These are phyloP conservation scores for Colinus virginianus DNA, from an alignment of 2,113 vertebrate species.

Conservation along the genomic window DNA sequence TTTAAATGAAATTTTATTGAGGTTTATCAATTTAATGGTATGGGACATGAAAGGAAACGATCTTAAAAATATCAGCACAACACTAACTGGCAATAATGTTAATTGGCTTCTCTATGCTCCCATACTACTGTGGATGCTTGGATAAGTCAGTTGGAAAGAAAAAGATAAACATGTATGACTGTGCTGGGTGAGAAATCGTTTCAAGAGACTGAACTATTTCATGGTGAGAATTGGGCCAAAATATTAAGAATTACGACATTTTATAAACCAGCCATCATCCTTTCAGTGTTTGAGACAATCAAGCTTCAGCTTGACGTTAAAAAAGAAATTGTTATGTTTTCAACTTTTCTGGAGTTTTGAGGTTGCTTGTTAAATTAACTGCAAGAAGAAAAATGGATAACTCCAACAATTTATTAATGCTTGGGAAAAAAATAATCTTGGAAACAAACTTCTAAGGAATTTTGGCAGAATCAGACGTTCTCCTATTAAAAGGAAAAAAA, in stretches of 20 bases:
- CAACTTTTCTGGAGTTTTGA: not conserved
- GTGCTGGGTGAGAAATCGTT: not conserved
- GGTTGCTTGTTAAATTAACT: not conserved
- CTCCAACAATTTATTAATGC: not conserved
- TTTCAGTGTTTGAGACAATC: not conserved
- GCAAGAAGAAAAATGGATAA: not conserved
- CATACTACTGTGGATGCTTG: not conserved
- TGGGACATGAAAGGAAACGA: constrained; percentile 13
- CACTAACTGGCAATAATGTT: not conserved
- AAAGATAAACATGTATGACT: not conserved
- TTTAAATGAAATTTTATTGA: constrained; percentile 38
- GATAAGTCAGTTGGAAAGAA: not conserved
- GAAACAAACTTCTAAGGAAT: not conserved
- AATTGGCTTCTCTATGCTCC: constrained; percentile 17
- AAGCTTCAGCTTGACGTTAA: not conserved
- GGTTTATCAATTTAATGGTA: constrained; percentile 1
- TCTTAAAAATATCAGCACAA: constrained; percentile 27
- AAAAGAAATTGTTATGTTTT: fast-evolving
- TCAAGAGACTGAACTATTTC: not conserved
- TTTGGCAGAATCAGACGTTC: not conserved
- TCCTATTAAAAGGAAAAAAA: not conserved
- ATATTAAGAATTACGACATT: not conserved
- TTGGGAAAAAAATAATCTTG: not conserved
- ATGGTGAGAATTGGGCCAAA: not conserved
- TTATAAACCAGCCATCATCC: not conserved